Base-by-base conservation (phyloP, 2,888 invertebrate genomes). In the Seladonia tumulorum region DNA sequence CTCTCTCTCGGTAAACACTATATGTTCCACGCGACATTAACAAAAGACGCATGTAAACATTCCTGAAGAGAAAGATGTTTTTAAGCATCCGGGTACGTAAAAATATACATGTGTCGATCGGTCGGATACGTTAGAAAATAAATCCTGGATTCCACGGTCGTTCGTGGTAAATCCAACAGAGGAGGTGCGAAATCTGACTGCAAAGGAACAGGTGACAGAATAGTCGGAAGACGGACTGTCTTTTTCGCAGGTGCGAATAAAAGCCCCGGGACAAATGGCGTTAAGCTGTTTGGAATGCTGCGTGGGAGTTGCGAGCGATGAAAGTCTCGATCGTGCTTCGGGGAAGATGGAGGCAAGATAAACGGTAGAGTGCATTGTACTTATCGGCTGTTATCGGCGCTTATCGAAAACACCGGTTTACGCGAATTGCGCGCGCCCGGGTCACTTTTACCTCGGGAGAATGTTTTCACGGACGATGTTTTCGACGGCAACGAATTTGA, bases 341-440 rank as follows among this genome's bases (percentile, higher is more conserved):
- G 8, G 22, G 53, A 60, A 71, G 47, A 81, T 81, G 5, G 47
- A 22, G 60, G 8, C 73, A 79, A 66, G 73, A 79, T 73, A 73
- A 79, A 60, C 72, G 2, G 2, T 1, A 60, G 63, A 39, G 53
- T 29, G 80, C 77, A 57, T 18, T 18, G 53, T 57, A 57, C 60
- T 79, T 57, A 76, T 77, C 57, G 53, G 25, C 68, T 12, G 60
- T 25, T 60, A 60, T 60, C 60, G n/a, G 25, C 60, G 68, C 60
- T 81, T 63, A 72, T 63, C 49, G 79, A 8, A 45, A 22, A 35
- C 80, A 45, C 53, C 78, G 42, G 74, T 71, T 49, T 53, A 49
- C 18, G 60, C n/a, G 10, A 53, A 22, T 8, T 22, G 53, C 22
- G 8, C 53, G 8, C n/a, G n/a, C n/a, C 22, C 22, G 53, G 22